Conservation (phyloP, 2,797 vertebrate species). For the Enteromius mattozi region DNA sequence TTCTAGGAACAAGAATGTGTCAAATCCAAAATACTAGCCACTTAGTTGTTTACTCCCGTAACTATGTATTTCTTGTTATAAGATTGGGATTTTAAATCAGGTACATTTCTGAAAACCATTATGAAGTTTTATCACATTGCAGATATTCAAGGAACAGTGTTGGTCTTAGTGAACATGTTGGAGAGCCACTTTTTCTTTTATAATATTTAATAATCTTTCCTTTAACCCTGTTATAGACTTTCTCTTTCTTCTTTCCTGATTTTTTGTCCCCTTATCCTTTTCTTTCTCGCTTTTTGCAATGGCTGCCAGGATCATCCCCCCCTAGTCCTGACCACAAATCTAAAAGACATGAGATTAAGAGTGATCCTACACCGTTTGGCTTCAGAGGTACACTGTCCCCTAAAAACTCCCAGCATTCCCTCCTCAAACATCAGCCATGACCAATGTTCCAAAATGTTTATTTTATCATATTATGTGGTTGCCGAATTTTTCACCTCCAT, state of each 20-base stretch:
- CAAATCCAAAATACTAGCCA: background rate
- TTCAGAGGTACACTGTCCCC: slow-evolving; percentile 84
- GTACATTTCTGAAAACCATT: background rate
- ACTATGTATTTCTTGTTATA: background rate
- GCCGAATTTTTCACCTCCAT: background rate
- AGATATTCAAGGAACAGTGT: background rate
- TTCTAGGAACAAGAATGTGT: background rate
- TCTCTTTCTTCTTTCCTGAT: slow-evolving; percentile 32
- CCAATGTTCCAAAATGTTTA: slow-evolving; percentile 3
- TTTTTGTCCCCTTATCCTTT: slow-evolving; percentile 31
- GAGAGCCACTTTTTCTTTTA: background rate
- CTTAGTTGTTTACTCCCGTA: background rate
- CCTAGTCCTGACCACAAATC: slow-evolving; percentile 94
- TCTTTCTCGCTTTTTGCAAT: slow-evolving; percentile 53
- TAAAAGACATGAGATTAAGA: slow-evolving; percentile 94
- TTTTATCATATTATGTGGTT: background rate
- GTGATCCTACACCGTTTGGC: slow-evolving; percentile 95
- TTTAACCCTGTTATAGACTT: slow-evolving; percentile 22
- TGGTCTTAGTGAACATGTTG: background rate
- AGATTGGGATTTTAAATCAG: background rate
- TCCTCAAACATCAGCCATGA: slow-evolving; percentile 28
- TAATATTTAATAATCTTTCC: background rate
- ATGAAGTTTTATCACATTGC: background rate
- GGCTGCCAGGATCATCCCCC: slow-evolving; percentile 87
- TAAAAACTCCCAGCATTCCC: slow-evolving; percentile 39